Evolutionary conservation across 2,888 invertebrate genomes (phyloP).

Genomic region (Autographa pulchrina): DNA sequence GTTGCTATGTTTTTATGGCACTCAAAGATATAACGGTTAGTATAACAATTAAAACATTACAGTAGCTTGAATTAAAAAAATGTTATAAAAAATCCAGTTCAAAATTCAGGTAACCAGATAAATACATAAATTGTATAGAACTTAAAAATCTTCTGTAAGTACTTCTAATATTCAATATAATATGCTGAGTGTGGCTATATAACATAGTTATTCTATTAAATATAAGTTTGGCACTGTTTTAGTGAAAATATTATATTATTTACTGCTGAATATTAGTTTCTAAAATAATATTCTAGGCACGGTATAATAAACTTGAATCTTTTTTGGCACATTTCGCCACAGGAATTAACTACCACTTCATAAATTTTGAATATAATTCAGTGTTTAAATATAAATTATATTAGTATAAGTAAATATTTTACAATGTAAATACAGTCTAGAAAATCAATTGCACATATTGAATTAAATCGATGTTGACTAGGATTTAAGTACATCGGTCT

Average conservation of each 20-base stretch:
- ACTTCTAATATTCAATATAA: constrained; percentile 27
- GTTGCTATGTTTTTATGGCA: too few species aligned
- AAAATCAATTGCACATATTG: constrained; percentile 35
- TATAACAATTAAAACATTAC: too few species aligned
- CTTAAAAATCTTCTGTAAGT: constrained; percentile 16
- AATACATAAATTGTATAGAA: background rate
- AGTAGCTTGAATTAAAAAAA: too few species aligned
- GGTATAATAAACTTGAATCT: constrained; percentile 10
- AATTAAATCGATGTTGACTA: constrained; percentile 46
- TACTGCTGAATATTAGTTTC: constrained; percentile 49
- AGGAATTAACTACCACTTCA: background rate
- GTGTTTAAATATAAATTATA: background rate
- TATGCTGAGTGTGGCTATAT: constrained; percentile 24
- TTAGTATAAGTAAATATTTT: background rate
- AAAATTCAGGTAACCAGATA: too few species aligned
- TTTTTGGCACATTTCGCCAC: background rate
- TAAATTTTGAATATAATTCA: background rate
- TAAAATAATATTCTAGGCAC: constrained; percentile 33
- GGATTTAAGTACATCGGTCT: constrained; percentile 37
- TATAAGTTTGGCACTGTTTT: constrained; percentile 64
- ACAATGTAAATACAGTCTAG: background rate
- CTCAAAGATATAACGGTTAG: too few species aligned
- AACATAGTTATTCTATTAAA: constrained; percentile 39
- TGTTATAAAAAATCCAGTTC: too few species aligned
- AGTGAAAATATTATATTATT: constrained; percentile 53